These are phyloP conservation scores for Lasioglossum figueresi DNA, from an alignment of 2,888 invertebrate genomes.

Conservation along the genomic window DNA sequence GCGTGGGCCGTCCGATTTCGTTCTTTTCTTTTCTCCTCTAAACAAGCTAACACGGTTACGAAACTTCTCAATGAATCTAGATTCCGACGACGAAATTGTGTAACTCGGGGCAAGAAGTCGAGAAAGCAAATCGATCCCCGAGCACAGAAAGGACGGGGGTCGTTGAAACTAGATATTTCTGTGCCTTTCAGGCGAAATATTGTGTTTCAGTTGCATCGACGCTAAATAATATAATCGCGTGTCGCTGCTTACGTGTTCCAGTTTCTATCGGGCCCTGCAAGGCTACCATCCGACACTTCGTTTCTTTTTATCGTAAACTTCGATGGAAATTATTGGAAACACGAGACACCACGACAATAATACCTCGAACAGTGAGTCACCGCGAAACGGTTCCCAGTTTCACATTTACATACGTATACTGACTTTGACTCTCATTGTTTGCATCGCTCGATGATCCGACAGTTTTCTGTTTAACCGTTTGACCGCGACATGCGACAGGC, in stretches of 20 bases:
- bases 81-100: constrained; percentile 62
- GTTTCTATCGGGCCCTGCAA: constrained; percentile 36
- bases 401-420: neutral
- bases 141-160: constrained; percentile 30
- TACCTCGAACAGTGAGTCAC: neutral
- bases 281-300: constrained; percentile 40
- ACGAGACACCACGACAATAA: constrained; percentile 7
- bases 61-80: constrained; percentile 72
- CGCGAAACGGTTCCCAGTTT: neutral
- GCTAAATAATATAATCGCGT: constrained; percentile 39
- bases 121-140: constrained; percentile 52
- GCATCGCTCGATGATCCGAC: neutral
- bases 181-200: constrained; percentile 22
- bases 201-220: constrained; percentile 24
- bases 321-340: constrained; percentile 1
- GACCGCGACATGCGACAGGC: too few species aligned
- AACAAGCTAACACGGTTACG: constrained; percentile 64
- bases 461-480: neutral
- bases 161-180: constrained; percentile 53
- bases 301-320: neutral
- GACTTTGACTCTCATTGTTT: neutral
- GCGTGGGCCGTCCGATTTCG: constrained; percentile 58
- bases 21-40: constrained; percentile 66
- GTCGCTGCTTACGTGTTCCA: constrained; percentile 14
- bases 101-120: constrained; percentile 32